phyloP scores from a whole-genome alignment of 2,797 vertebrate genomes.

The Hapalemur alaotrensis region DNA sequence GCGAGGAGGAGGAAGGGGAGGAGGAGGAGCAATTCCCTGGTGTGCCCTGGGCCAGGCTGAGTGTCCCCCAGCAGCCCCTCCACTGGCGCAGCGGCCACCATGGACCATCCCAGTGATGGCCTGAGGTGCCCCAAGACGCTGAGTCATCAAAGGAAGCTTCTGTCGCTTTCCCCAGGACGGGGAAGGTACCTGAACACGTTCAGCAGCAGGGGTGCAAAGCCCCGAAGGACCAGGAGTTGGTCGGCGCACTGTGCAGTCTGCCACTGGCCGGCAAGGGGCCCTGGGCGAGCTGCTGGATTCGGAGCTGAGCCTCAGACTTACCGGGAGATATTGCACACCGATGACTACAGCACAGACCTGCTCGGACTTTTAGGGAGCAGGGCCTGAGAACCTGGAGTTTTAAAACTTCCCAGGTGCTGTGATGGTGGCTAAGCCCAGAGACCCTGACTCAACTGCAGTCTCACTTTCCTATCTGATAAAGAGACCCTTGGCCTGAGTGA shows the following conservation, averaged over 20 bases:
- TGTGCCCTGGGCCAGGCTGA: background rate
- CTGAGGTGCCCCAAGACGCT: background rate
- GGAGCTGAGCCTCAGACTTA: background rate
- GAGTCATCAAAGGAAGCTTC: background rate
- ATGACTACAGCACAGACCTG: background rate
- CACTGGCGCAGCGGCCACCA: background rate
- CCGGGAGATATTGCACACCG: background rate
- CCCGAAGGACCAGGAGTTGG: background rate
- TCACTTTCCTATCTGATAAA: background rate
- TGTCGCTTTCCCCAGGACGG: fast-evolving
- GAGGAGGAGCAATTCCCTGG: background rate
- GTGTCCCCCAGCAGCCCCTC: no score
- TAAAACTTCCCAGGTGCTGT: background rate
- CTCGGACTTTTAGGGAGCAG: fast-evolving
- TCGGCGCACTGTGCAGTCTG: background rate
- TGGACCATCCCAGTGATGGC: background rate
- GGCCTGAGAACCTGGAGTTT: background rate
- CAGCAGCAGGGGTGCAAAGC: background rate
- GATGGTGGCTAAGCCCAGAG: background rate
- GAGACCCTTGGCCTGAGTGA: background rate
- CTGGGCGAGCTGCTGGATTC: background rate
- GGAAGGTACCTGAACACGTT: background rate
- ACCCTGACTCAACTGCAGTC: background rate
- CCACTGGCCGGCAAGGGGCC: background rate
- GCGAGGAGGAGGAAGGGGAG: background rate